Conservation (phyloP, 37 sponge, comb jelly and placozoan species). For the Hexactinellida sp. region DNA sequence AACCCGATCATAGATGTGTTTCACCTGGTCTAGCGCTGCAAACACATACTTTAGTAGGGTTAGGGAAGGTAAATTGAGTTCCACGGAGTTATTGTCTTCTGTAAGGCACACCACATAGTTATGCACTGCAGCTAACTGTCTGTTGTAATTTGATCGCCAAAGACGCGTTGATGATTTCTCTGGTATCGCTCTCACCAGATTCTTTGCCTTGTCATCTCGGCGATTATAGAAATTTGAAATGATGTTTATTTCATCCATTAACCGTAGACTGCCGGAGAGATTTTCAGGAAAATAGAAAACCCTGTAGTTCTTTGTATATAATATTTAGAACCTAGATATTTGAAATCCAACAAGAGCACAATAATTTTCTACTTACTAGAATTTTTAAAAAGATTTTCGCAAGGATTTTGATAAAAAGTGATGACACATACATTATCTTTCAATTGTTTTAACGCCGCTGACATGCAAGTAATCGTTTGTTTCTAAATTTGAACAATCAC, state of each 20-base stretch:
- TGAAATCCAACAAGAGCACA: no score
- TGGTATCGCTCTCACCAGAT: no score
- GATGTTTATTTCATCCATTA: background rate
- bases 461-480: no score
- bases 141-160: background rate
- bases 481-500: no score
- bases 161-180: background rate
- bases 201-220: background rate
- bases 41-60: background rate
- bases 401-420: no score
- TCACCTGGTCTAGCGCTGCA: background rate
- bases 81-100: background rate
- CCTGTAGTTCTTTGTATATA: no score
- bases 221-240: background rate
- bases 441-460: no score
- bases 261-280: no score
- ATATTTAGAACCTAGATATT: no score
- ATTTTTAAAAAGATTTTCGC: no score
- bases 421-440: no score
- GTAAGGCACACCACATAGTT: background rate
- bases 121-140: background rate
- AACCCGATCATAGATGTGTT: background rate
- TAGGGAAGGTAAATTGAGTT: background rate
- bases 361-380: background rate
- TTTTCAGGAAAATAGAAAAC: no score